phyloP scores from a whole-genome alignment of 2,113 vertebrate genomes.

The Cyprinodon tularosa region DNA sequence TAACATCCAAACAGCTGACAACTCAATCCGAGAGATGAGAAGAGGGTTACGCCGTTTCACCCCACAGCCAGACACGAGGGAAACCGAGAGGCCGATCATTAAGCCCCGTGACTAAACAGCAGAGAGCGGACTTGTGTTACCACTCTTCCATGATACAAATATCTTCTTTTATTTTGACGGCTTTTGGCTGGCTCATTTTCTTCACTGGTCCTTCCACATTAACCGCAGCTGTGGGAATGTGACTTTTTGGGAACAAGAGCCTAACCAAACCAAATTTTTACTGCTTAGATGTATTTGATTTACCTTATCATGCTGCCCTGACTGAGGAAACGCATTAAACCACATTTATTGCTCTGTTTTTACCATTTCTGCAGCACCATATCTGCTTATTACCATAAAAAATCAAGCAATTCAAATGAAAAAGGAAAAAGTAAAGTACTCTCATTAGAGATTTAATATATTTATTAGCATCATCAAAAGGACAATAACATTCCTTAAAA shows the following conservation, averaged over 20 bases:
- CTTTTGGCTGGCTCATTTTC: constrained; percentile 1
- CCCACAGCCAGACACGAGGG: constrained; percentile 25
- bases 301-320: not conserved
- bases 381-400: not conserved
- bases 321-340: constrained; percentile 6
- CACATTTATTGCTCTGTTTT: constrained; percentile 15
- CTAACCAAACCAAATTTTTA: constrained; percentile 16
- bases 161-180: not conserved
- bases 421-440: not conserved
- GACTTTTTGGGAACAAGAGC: not conserved
- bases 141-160: constrained; percentile 1
- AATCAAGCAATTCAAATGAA: not conserved
- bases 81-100: constrained; percentile 36
- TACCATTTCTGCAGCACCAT: not conserved
- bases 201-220: constrained; percentile 6
- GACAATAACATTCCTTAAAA: not conserved
- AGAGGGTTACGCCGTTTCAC: constrained; percentile 20
- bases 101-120: constrained; percentile 10
- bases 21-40: constrained; percentile 49
- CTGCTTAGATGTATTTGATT: constrained; percentile 21
- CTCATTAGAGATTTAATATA: not conserved
- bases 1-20: constrained; percentile 67
- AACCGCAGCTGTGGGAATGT: constrained; percentile 6
- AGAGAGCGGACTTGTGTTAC: constrained; percentile 7
- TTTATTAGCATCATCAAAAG: not conserved